Percentiles rank a stretch among this genome's conserved stretches.
phyloP scores from a whole-genome alignment of 2,113 vertebrate genomes.

The Clinocottus analis region DNA sequence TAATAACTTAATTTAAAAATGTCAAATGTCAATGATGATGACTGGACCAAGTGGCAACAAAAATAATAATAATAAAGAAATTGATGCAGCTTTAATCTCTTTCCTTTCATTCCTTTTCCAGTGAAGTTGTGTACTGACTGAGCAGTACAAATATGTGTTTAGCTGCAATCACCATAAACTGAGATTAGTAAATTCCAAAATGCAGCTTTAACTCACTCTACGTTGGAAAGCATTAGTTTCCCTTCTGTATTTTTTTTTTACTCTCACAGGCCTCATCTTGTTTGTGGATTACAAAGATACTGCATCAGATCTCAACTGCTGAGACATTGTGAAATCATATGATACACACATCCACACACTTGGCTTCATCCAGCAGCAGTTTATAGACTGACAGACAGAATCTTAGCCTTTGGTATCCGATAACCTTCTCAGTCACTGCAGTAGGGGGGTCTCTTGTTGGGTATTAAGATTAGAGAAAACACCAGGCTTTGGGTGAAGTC shows the following conservation, averaged over 20 bases:
- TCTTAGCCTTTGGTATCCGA: conserved; percentile 18
- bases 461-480: conserved; percentile 39
- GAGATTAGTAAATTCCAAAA: not conserved
- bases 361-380: not conserved
- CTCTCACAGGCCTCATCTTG: not conserved
- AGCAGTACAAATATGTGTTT: not conserved
- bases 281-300: not conserved
- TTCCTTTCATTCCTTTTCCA: not conserved
- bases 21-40: not conserved
- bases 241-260: conserved; percentile 3
- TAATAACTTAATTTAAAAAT: not conserved
- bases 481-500: conserved; percentile 27
- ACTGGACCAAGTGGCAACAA: not conserved
- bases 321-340: conserved; percentile 1
- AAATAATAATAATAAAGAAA: not conserved
- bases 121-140: not conserved
- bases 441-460: conserved; percentile 1
- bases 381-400: not conserved
- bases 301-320: conserved; percentile 1
- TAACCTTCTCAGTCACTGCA: conserved; percentile 11
- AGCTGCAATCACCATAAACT: not conserved
- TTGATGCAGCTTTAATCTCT: not conserved
- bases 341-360: conserved; percentile 1
- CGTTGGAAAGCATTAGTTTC: not conserved
- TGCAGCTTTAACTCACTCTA: not conserved